Conservation (phyloP, 2,113 vertebrate genomes). For the human (Homo sapiens) region GRCh38 chr4:34387001-34387500, state of each 20-base stretch:
- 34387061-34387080: background rate
- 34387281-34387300: conserved; percentile 11
- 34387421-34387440: conserved; percentile 53
- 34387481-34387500: conserved; percentile 37
- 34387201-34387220: background rate
- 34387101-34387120: background rate
- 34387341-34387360: background rate
- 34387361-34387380: conserved; percentile 27
- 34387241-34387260: background rate
- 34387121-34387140: background rate
- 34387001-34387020: background rate
- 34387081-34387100: background rate
- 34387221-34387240: background rate
- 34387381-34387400: background rate
- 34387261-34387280: conserved; percentile 23
- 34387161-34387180: background rate
- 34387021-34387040: background rate
- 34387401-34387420: background rate
- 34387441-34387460: background rate
- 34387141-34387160: background rate
- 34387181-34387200: background rate
- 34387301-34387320: conserved; percentile 33
- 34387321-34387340: background rate
- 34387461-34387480: background rate
- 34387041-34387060: background rate